Evolutionary conservation across 2,113 vertebrate genomes (phyloP).

Genomic region (Oriolus oriolus): DNA sequence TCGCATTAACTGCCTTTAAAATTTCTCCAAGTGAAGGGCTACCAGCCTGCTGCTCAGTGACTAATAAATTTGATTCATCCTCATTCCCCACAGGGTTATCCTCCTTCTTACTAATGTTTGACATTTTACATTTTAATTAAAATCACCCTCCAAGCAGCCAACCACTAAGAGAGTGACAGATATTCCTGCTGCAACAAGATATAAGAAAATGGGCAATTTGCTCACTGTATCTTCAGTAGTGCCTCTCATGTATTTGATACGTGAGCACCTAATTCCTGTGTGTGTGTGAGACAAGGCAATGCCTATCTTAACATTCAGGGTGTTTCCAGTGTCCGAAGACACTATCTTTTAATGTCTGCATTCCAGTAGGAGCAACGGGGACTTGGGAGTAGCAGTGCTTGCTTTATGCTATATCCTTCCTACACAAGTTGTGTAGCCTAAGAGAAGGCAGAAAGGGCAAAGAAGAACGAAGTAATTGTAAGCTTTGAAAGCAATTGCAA

Average conservation of each 20-base stretch:
- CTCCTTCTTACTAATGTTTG: conserved; percentile 69
- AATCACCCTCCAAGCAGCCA: conserved; percentile 67
- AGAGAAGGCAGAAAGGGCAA: background rate
- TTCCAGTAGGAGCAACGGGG: background rate
- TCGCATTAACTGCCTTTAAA: conserved; percentile 17
- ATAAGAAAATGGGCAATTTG: conserved; percentile 47
- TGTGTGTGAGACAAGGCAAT: background rate
- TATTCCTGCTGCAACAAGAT: conserved; percentile 57
- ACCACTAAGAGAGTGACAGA: conserved; percentile 60
- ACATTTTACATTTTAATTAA: conserved; percentile 75
- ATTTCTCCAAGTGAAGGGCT: conserved; percentile 54
- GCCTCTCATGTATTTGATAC: background rate
- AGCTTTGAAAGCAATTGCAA: background rate
- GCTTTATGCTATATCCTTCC: background rate
- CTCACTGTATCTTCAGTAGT: background rate
- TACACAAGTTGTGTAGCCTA: background rate
- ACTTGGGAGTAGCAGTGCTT: accelerated
- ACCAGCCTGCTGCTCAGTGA: conserved; percentile 66
- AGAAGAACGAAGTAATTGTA: background rate
- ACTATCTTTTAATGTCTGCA: background rate
- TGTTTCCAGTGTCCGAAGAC: background rate
- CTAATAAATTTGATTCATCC: conserved; percentile 70
- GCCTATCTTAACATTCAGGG: background rate
- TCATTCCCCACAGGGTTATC: conserved; percentile 55
- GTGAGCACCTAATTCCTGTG: background rate